Conservation (phyloP, 2,113 vertebrate genomes). For the Oryzias javanicus region DNA sequence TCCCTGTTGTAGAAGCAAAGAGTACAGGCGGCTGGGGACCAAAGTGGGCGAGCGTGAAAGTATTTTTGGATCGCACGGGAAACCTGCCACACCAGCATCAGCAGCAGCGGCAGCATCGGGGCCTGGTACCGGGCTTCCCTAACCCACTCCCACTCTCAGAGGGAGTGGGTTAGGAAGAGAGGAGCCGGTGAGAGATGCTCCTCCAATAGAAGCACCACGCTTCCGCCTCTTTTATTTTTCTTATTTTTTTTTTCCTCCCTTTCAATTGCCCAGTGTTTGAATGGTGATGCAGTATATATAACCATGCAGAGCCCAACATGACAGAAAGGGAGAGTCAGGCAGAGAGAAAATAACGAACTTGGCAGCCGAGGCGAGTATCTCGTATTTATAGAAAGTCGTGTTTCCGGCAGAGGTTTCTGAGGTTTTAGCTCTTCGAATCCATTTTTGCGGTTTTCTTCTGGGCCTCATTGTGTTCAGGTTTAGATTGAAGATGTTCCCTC, state of each 20-base stretch:
- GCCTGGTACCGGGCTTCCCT: slow-evolving; percentile 81
- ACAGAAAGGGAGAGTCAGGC: slow-evolving; percentile 43
- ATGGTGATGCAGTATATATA: slow-evolving; percentile 68
- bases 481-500: slow-evolving; percentile 76
- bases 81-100: slow-evolving; percentile 75
- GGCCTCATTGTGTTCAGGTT: slow-evolving; percentile 74
- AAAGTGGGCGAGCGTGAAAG: slow-evolving; percentile 78
- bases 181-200: slow-evolving; percentile 44
- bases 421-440: slow-evolving; percentile 76
- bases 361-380: slow-evolving; percentile 75
- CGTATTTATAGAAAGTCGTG: slow-evolving; percentile 82
- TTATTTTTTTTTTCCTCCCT: slow-evolving; percentile 53
- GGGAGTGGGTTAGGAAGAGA: slow-evolving; percentile 59
- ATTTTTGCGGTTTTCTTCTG: slow-evolving; percentile 74
- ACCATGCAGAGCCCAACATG: slow-evolving; percentile 64
- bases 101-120: slow-evolving; percentile 70
- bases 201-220: slow-evolving; percentile 73
- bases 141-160: slow-evolving; percentile 78
- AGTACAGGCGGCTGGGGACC: slow-evolving; percentile 74
- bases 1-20: slow-evolving; percentile 70
- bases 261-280: slow-evolving; percentile 59
- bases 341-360: slow-evolving; percentile 67
- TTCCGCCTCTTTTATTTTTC: slow-evolving; percentile 68
- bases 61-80: slow-evolving; percentile 82
- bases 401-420: slow-evolving; percentile 82